A percentile compares a stretch with the other conserved stretches of the same genome.
Evolutionary conservation across 2,888 invertebrate species (phyloP).

Genomic region (Lepidocyrtinus sp.): DNA sequence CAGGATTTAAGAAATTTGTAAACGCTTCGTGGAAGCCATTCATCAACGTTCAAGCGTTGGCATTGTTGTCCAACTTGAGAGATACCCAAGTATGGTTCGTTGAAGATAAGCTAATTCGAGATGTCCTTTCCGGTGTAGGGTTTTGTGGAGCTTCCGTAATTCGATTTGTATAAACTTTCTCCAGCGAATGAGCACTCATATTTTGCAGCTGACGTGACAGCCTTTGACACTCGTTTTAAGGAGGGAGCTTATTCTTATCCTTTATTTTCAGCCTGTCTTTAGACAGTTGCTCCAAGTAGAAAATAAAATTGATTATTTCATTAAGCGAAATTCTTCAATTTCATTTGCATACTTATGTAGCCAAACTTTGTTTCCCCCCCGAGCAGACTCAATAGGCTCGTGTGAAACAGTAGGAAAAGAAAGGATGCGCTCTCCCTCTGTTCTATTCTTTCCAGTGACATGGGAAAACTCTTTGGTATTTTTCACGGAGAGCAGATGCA

Average conservation of each 20-base stretch:
- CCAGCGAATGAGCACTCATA: too few relatives aligned
- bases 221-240: background rate
- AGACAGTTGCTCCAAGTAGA: background rate
- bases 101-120: too few relatives aligned
- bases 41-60: too few relatives aligned
- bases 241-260: too few relatives aligned
- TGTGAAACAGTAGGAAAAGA: background rate
- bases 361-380: background rate
- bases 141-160: background rate
- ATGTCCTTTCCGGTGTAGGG: too few relatives aligned
- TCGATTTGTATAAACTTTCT: constrained; percentile 15
- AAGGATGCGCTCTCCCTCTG: background rate
- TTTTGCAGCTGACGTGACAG: background rate
- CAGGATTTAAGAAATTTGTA: too few relatives aligned
- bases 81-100: too few relatives aligned
- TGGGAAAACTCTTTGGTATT: constrained; percentile 4
- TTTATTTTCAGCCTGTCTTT: background rate
- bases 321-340: background rate
- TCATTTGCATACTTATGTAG: constrained; percentile 2
- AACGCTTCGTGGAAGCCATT: too few relatives aligned
- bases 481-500: background rate
- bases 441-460: background rate
- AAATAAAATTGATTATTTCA: background rate
- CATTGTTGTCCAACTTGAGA: too few relatives aligned
- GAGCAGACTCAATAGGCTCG: too few relatives aligned